Conservation (phyloP, 2,888 invertebrate genomes). For the Sclerodermus sp. region DNA sequence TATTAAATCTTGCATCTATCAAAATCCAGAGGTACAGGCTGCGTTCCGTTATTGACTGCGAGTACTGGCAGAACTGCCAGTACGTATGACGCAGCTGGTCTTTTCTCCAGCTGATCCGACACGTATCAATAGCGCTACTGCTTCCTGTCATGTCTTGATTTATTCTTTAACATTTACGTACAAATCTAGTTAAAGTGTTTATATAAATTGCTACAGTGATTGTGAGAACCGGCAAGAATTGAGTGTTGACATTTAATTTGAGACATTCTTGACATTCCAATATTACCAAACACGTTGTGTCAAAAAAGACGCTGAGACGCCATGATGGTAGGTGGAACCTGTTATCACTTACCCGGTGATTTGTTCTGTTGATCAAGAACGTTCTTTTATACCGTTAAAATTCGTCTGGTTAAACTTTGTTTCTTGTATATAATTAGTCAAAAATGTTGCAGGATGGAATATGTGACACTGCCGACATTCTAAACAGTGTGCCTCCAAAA, state of each 20-base stretch:
- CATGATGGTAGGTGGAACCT: constrained; percentile 59
- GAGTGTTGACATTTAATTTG: neutral
- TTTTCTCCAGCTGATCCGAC: too few species aligned
- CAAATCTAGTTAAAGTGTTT: too few species aligned
- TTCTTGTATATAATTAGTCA: constrained; percentile 10
- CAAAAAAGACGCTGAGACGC: constrained; percentile 48
- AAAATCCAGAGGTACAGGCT: too few species aligned
- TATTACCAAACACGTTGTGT: constrained; percentile 25
- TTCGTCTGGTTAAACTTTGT: neutral
- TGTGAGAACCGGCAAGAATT: neutral
- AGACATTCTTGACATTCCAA: neutral
- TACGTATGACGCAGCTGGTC: too few species aligned
- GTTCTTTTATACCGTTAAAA: neutral
- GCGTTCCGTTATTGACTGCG: too few species aligned
- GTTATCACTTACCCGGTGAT: constrained; percentile 30
- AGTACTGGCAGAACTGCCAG: too few species aligned
- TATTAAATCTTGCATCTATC: too few species aligned
- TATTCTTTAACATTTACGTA: too few species aligned
- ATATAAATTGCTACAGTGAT: too few species aligned
- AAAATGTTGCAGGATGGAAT: constrained; percentile 56
- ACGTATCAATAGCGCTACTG: too few species aligned
- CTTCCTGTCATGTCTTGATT: too few species aligned
- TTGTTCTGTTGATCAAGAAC: neutral
- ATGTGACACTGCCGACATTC: constrained; percentile 52
- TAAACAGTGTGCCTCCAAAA: constrained; percentile 48